phyloP scores from a whole-genome alignment of 2,888 invertebrate species.

The Scaptomyza caliginosa region DNA sequence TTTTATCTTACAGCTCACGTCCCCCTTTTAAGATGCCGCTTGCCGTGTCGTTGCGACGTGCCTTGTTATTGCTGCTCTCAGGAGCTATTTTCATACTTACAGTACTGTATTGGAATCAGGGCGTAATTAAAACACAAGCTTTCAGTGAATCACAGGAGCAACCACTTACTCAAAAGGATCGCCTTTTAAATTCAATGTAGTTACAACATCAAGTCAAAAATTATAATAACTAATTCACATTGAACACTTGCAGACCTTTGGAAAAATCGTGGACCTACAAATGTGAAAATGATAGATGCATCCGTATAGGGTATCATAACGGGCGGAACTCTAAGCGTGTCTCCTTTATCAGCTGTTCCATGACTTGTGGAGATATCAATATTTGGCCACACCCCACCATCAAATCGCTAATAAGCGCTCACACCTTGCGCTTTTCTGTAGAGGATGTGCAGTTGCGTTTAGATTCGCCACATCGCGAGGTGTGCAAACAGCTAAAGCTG shows the following conservation, averaged over 20 bases:
- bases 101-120: slow-evolving; percentile 87
- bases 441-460: slow-evolving; percentile 80
- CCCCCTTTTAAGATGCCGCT: slow-evolving; percentile 83
- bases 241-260: slow-evolving; percentile 72
- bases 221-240: not conserved
- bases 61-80: slow-evolving; percentile 85
- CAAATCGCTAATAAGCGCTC: slow-evolving; percentile 87
- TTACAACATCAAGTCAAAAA: slow-evolving; percentile 19
- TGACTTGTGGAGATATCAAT: slow-evolving; percentile 89
- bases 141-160: slow-evolving; percentile 83
- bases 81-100: slow-evolving; percentile 86
- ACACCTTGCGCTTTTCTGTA: slow-evolving; percentile 85
- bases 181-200: slow-evolving; percentile 76
- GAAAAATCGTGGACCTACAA: slow-evolving; percentile 90
- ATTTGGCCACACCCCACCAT: slow-evolving; percentile 93
- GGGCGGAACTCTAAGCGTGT: slow-evolving; percentile 81
- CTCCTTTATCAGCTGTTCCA: slow-evolving; percentile 90
- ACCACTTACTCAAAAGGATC: slow-evolving; percentile 67
- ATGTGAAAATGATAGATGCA: slow-evolving; percentile 89
- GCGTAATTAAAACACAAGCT: slow-evolving; percentile 83
- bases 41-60: slow-evolving; percentile 85
- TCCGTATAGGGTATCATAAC: slow-evolving; percentile 85
- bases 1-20: slow-evolving; percentile 78
- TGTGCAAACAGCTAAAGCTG: slow-evolving; percentile 76
- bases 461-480: slow-evolving; percentile 78